Evolutionary conservation across 1,140 invertebrate genomes (phyloP).

Genomic region (Solenopsis fugax): DNA sequence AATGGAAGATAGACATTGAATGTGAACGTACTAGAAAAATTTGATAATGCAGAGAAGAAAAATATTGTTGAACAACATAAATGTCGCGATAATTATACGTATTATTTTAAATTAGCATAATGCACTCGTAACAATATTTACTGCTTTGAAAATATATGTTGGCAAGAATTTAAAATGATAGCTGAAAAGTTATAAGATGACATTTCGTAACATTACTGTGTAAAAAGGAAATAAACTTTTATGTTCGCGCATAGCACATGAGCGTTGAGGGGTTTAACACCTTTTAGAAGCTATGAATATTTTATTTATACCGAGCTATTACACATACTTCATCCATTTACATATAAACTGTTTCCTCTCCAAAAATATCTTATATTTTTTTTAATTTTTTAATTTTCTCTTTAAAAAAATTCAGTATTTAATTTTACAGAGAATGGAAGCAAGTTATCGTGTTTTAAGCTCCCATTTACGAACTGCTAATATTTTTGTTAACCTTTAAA

Average conservation of each 20-base stretch:
- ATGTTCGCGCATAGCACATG: slow-evolving; percentile 18
- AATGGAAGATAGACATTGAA: slow-evolving; percentile 12
- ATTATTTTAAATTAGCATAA: slow-evolving; percentile 10
- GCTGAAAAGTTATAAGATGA: slow-evolving; percentile 27
- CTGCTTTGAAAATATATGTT: slow-evolving; percentile 7
- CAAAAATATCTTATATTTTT: background rate
- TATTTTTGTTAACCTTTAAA: slow-evolving; percentile 42
- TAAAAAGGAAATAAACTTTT: slow-evolving; percentile 61
- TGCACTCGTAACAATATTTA: slow-evolving; percentile 4
- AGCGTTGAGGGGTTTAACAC: slow-evolving; percentile 39
- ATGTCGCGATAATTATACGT: background rate
- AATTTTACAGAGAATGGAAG: background rate
- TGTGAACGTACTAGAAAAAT: background rate
- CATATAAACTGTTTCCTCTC: slow-evolving; percentile 4
- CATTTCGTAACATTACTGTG: slow-evolving; percentile 27
- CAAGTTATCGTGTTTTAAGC: background rate
- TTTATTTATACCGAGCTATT: slow-evolving; percentile 49
- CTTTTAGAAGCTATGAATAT: slow-evolving; percentile 53
- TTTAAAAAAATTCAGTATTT: background rate
- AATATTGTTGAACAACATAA: background rate
- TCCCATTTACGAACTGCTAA: background rate
- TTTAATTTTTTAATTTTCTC: background rate
- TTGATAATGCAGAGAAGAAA: background rate
- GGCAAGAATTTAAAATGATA: slow-evolving; percentile 24
- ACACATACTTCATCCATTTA: slow-evolving; percentile 16